These are phyloP conservation scores for Ferdinandea cuprea DNA, from an alignment of 2,888 invertebrate genomes.

Conservation along the genomic window DNA sequence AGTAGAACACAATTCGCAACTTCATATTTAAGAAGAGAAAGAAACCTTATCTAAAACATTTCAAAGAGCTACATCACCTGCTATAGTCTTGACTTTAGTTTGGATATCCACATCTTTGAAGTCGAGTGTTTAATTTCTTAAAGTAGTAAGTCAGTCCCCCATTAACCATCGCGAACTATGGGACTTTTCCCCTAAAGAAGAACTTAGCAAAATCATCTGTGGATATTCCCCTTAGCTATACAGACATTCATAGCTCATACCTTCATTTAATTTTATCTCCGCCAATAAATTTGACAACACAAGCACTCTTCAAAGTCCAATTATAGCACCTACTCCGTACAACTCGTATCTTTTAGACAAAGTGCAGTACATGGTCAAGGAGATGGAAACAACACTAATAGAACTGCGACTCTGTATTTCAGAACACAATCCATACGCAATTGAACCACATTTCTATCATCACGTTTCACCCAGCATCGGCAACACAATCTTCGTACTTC, in stretches of 20 bases:
- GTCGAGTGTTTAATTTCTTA: too few relatives aligned
- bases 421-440: constrained; percentile 33
- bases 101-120: too few relatives aligned
- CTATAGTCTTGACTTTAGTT: too few relatives aligned
- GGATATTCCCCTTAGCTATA: constrained; percentile 18
- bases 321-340: constrained; percentile 68
- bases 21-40: too few relatives aligned
- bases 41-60: too few relatives aligned
- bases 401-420: not conserved
- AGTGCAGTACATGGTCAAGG: constrained; percentile 25
- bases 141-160: too few relatives aligned
- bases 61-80: too few relatives aligned
- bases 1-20: too few relatives aligned
- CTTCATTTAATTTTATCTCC: constrained; percentile 31
- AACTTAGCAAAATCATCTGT: constrained; percentile 8
- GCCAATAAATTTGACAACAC: constrained; percentile 59
- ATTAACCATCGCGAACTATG: too few relatives aligned
- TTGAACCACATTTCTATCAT: constrained; percentile 54
- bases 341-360: constrained; percentile 8
- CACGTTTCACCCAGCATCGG: constrained; percentile 39
- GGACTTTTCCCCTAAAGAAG: not conserved
- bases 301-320: constrained; percentile 61
- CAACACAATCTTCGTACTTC: constrained; percentile 6
- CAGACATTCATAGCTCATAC: not conserved
- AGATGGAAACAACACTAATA: not conserved